Evolutionary conservation across 2,888 invertebrate species (phyloP).

Genomic region (Acronicta aceris): DNA sequence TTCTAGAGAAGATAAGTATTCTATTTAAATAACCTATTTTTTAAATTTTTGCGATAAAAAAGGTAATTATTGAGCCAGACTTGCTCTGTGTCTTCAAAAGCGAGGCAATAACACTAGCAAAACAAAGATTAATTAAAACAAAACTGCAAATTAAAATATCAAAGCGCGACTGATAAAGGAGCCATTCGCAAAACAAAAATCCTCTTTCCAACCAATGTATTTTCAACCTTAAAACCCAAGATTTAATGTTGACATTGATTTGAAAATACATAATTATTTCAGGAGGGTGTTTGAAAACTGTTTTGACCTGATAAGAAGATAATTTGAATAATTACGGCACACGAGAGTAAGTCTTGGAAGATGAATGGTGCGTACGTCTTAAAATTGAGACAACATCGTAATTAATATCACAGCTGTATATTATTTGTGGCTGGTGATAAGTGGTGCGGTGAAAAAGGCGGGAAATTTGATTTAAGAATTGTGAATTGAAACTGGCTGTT

Average conservation of each 20-base stretch:
- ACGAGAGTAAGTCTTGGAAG: slow-evolving; percentile 75
- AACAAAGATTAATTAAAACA: slow-evolving; percentile 67
- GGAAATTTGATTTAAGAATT: slow-evolving; percentile 8
- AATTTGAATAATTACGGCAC: slow-evolving; percentile 85
- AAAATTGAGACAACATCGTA: slow-evolving; percentile 63
- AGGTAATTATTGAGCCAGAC: slow-evolving; percentile 8
- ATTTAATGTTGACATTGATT: slow-evolving; percentile 51
- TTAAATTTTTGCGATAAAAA: too few species aligned
- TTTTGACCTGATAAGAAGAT: slow-evolving; percentile 78
- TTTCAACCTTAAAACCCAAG: slow-evolving; percentile 36
- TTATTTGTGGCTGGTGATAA: slow-evolving; percentile 54
- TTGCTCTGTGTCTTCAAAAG: slow-evolving; percentile 11
- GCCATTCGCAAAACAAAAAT: slow-evolving; percentile 57
- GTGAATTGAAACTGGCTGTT: background rate
- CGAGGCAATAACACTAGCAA: slow-evolving; percentile 52
- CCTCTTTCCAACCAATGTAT: slow-evolving; percentile 14
- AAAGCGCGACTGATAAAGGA: slow-evolving; percentile 62
- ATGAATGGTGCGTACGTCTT: slow-evolving; percentile 76
- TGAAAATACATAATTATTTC: slow-evolving; percentile 32
- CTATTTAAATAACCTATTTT: too few species aligned
- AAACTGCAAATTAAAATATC: slow-evolving; percentile 67
- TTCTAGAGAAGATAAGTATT: too few species aligned
- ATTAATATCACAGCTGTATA: slow-evolving; percentile 56
- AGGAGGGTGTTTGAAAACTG: slow-evolving; percentile 78
- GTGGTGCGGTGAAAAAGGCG: slow-evolving; percentile 20